phyloP scores from a whole-genome alignment of 2,113 vertebrate genomes.

The Panthera tigris region DNA sequence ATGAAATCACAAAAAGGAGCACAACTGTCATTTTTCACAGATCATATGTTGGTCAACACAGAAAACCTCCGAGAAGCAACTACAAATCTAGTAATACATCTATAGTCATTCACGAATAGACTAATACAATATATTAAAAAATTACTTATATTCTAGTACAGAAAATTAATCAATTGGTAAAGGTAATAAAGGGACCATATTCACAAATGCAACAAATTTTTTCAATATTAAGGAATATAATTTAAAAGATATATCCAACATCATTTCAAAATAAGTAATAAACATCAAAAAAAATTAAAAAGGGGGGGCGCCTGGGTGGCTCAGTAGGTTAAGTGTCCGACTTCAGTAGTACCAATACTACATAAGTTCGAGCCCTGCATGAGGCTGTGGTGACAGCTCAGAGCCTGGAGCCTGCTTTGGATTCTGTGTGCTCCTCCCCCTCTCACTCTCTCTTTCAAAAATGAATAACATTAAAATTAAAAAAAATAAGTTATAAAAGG shows the following conservation, averaged over 20 bases:
- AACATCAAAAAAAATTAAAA: no score
- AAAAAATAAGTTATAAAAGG: neutral
- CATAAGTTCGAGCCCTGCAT: no score
- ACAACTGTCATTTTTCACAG: neutral
- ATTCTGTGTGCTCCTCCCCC: no score
- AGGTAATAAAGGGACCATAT: neutral
- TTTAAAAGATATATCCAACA: neutral
- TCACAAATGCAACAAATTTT: neutral
- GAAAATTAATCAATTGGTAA: neutral
- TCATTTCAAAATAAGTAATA: neutral
- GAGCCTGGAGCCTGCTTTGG: no score
- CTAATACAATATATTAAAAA: neutral
- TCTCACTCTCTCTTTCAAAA: no score
- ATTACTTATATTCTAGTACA: neutral
- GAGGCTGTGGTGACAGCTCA: no score
- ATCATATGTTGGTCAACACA: neutral
- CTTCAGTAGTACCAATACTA: no score
- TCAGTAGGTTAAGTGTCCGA: no score
- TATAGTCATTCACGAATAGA: neutral
- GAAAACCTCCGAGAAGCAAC: neutral
- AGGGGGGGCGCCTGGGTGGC: no score
- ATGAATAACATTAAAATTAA: no score
- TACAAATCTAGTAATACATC: neutral
- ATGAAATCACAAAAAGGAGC: neutral
- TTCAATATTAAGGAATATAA: neutral